Evolutionary conservation across 2,888 invertebrate genomes (phyloP).

Genomic region (Archips xylosteana): DNA sequence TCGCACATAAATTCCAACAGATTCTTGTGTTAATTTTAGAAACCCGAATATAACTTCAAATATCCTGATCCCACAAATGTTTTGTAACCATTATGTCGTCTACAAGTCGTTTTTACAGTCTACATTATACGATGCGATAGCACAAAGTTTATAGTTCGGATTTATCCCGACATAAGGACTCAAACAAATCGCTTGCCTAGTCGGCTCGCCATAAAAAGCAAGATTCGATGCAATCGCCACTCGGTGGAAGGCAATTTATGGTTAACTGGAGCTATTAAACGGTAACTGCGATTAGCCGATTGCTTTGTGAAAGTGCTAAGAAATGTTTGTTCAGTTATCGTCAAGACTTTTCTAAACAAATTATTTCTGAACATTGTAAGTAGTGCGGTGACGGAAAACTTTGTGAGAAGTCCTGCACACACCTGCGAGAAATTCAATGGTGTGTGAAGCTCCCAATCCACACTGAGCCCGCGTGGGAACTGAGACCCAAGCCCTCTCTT

Average conservation of each 20-base stretch:
- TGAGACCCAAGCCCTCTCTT: too few relatives aligned
- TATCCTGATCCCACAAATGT: not conserved
- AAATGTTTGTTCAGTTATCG: not conserved
- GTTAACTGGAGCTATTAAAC: slow-evolving; percentile 2
- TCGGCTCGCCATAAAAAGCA: slow-evolving; percentile 19
- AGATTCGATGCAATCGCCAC: slow-evolving; percentile 15
- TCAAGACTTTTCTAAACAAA: not conserved
- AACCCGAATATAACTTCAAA: not conserved
- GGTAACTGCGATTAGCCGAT: not conserved
- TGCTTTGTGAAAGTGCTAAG: not conserved
- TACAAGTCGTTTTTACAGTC: not conserved
- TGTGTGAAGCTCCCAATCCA: too few relatives aligned
- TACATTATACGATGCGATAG: slow-evolving; percentile 3
- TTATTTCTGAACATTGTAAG: too few relatives aligned
- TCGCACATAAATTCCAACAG: too few relatives aligned
- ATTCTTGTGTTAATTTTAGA: not conserved
- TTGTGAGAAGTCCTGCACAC: too few relatives aligned
- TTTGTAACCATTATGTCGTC: not conserved
- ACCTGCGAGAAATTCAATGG: too few relatives aligned
- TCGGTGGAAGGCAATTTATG: slow-evolving; percentile 4
- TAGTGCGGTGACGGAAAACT: too few relatives aligned
- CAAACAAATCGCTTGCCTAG: not conserved
- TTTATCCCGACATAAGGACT: not conserved
- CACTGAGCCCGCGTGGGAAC: too few relatives aligned
- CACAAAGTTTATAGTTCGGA: slow-evolving; percentile 1